Conservation (phyloP, 2,113 vertebrate genomes). For the Colossoma macropomum region DNA sequence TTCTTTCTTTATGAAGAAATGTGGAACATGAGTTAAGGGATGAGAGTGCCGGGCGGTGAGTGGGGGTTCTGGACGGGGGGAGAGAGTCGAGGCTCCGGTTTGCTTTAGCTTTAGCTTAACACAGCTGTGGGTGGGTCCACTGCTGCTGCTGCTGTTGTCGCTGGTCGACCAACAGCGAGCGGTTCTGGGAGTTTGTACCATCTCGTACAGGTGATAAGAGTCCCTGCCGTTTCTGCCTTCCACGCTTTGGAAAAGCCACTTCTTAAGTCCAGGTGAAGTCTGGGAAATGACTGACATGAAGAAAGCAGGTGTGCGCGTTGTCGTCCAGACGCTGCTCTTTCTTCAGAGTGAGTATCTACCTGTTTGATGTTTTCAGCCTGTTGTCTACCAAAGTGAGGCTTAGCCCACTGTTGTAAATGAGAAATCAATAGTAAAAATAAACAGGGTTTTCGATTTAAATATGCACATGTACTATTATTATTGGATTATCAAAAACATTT, state of each 20-base stretch:
- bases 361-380: not conserved
- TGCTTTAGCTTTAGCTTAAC: not conserved
- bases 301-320: not conserved
- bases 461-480: too few species aligned
- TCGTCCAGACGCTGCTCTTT: constrained; percentile 32
- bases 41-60: not conserved
- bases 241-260: not conserved
- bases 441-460: too few species aligned
- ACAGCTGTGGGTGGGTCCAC: not conserved
- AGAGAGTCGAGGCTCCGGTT: not conserved
- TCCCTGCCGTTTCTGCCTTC: not conserved
- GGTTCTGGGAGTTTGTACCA: not conserved
- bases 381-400: too few species aligned
- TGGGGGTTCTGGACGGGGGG: not conserved
- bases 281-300: constrained; percentile 31
- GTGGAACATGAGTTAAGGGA: not conserved
- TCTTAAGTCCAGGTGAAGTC: not conserved
- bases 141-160: constrained; percentile 48
- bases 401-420: too few species aligned
- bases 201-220: not conserved
- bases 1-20: not conserved
- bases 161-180: constrained; percentile 54
- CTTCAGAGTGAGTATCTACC: constrained; percentile 47
- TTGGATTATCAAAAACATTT: too few species aligned
- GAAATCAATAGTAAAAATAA: too few species aligned